Percentiles rank a stretch among this genome's conserved stretches.
Evolutionary conservation across 1,140 invertebrate genomes (phyloP).

Genomic region (Drosophila busckii): DNA sequence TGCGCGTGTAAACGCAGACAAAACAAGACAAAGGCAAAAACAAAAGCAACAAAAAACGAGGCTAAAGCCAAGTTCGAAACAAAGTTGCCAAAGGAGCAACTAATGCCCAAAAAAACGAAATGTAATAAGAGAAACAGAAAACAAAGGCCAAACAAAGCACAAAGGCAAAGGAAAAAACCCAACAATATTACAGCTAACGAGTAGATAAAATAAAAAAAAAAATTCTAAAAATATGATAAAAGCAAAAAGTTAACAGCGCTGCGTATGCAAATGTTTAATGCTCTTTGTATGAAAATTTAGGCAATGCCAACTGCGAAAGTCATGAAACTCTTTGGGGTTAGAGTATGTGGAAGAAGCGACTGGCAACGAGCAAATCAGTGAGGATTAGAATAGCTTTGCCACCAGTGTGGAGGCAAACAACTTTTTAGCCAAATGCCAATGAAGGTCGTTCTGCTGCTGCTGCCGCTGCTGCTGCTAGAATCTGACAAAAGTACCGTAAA

Average conservation of each 20-base stretch:
- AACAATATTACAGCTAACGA: constrained; percentile 49
- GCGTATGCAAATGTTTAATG: too few relatives aligned
- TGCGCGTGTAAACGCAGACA: constrained; percentile 52
- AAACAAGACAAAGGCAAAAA: too few relatives aligned
- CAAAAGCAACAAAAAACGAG: neutral
- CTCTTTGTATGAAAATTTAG: too few relatives aligned
- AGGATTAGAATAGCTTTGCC: too few relatives aligned
- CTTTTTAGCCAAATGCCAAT: constrained; percentile 61
- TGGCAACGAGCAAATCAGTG: too few relatives aligned
- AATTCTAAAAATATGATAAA: constrained; percentile 20
- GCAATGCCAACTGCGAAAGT: too few relatives aligned
- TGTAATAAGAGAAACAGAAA: constrained; percentile 6
- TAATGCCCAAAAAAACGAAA: constrained; percentile 33
- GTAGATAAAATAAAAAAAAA: constrained; percentile 49
- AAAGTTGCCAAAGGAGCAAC: constrained; percentile 46
- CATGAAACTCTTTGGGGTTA: too few relatives aligned
- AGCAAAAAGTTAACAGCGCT: neutral
- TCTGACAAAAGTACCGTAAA: constrained; percentile 64
- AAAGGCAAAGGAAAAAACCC: constrained; percentile 10
- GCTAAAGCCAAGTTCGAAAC: constrained; percentile 36
- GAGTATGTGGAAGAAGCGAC: too few relatives aligned
- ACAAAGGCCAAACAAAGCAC: constrained; percentile 5
- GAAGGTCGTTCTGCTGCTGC: constrained; percentile 56
- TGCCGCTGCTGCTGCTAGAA: too few relatives aligned
- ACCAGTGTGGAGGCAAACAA: constrained; percentile 61